A percentile compares a stretch with the other conserved stretches of the same genome.
phyloP scores from a whole-genome alignment of 2,888 invertebrate species.

The Mylabris sibirica region DNA sequence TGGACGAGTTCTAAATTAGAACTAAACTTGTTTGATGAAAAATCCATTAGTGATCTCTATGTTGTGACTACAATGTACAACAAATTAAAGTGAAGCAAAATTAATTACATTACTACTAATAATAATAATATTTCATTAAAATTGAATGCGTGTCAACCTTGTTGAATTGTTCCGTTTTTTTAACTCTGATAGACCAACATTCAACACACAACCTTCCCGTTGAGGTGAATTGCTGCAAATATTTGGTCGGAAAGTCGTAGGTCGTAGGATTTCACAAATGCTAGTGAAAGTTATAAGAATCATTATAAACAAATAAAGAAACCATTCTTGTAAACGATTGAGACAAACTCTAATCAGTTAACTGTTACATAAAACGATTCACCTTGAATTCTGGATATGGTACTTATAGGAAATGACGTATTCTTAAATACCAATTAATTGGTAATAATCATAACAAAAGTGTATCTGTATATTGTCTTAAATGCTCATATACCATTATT shows the following conservation, averaged over 20 bases:
- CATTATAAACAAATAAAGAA: neutral
- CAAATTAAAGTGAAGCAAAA: neutral
- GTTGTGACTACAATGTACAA: neutral
- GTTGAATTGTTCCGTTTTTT: neutral
- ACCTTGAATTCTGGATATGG: neutral
- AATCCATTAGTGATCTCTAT: constrained; percentile 1
- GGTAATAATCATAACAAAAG: neutral
- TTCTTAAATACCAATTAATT: neutral
- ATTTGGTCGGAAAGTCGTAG: too few relatives aligned
- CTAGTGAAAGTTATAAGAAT: neutral
- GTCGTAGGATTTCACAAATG: neutral
- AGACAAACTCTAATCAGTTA: neutral
- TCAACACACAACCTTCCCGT: neutral
- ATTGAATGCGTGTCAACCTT: neutral
- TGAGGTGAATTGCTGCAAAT: too few relatives aligned
- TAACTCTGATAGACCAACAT: neutral
- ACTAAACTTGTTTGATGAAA: constrained; percentile 10
- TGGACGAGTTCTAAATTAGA: neutral
- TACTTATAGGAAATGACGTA: neutral
- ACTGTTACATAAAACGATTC: neutral
- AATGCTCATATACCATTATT: neutral
- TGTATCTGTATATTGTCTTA: neutral
- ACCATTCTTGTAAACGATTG: neutral
- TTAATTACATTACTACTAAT: neutral
- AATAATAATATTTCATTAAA: neutral